Conservation (phyloP, 2,113 vertebrate species). For the Xyliphius kryptos region DNA sequence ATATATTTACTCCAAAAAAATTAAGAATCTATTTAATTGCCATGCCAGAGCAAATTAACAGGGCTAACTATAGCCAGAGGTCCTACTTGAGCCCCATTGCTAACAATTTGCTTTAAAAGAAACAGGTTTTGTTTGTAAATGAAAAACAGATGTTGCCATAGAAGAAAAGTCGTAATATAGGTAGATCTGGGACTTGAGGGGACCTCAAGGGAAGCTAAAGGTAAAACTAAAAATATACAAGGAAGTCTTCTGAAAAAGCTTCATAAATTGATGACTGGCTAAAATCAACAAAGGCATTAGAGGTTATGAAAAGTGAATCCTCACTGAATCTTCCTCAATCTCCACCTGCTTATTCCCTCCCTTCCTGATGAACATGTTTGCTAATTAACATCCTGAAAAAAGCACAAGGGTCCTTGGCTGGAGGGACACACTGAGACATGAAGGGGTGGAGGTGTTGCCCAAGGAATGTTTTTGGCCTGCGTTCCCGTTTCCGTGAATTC, state of each 20-base stretch:
- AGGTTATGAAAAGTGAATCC: not conserved
- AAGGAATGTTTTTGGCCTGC: conserved; percentile 66
- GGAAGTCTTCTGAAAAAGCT: too few relatives aligned
- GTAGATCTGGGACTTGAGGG: not conserved
- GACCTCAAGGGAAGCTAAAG: too few relatives aligned
- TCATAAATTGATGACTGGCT: not conserved
- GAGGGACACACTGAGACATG: not conserved
- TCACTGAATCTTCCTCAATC: conserved; percentile 12
- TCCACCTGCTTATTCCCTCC: conserved; percentile 22
- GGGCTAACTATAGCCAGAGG: conserved; percentile 24
- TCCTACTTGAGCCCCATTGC: conserved; percentile 42
- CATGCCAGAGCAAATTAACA: conserved; percentile 28
- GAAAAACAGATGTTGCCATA: conserved; percentile 39
- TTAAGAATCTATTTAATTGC: conserved; percentile 47
- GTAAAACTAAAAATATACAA: too few relatives aligned
- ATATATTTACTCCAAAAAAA: conserved; percentile 15
- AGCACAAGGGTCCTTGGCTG: not conserved
- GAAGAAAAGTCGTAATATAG: conserved; percentile 9
- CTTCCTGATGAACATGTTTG: conserved; percentile 30
- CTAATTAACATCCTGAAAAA: conserved; percentile 51
- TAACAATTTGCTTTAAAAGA: too few relatives aligned
- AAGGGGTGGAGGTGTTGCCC: conserved; percentile 33
- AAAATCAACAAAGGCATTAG: not conserved
- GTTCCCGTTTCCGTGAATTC: conserved; percentile 71
- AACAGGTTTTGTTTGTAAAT: conserved; percentile 5